Base-by-base conservation (phyloP, 2,113 vertebrate genomes). In the Scophthalmus maximus region DNA sequence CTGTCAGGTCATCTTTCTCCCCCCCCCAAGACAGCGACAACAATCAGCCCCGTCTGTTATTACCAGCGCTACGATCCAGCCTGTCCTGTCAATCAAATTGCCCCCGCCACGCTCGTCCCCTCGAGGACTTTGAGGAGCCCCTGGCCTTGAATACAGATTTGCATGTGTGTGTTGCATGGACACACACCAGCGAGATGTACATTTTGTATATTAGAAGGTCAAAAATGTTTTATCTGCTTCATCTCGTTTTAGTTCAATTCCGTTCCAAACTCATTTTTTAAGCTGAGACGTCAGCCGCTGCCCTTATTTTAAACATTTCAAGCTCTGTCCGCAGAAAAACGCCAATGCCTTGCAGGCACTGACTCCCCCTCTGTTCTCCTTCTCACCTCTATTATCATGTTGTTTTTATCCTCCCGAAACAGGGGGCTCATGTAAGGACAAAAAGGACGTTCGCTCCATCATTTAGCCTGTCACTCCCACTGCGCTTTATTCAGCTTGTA, bases 1-100 rank as follows among this genome's bases (percentile, higher is more conserved):
- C 62, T 85, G 76, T 88, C 84, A 87, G 78, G 23, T 70, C 79
- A 77, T 85, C 63, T 64, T 75, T 79, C 80, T 73, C 58, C 20
- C 44, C 9, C 4, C 59, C 59, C 29, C 51, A 61, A 55, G 47
- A 58, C 58, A 26, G 63, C 20, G 29, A 81, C 68, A 70, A 64
- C 44, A 63, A 65, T 72, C 73, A 59, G 64, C 49, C 64, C 36
- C 78, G 64, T 89, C 80, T 76, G 82, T 72, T 77, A 56, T 76
- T 64, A 68, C 68, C 44, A 14, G 72, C 38, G 72, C 53, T 69
- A 52, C 68, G 63, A 75, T 71, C 44, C 59, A 40, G 85, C 60
- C 58, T 7, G 46, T 22, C 25, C 52, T 66, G 66, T 85, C 82
- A 47, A 26, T 88, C 82, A 84, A 51, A 29, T 2, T 7, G 32